Base-by-base conservation (phyloP, 2,888 invertebrate species). In the Epinotia ramella region DNA sequence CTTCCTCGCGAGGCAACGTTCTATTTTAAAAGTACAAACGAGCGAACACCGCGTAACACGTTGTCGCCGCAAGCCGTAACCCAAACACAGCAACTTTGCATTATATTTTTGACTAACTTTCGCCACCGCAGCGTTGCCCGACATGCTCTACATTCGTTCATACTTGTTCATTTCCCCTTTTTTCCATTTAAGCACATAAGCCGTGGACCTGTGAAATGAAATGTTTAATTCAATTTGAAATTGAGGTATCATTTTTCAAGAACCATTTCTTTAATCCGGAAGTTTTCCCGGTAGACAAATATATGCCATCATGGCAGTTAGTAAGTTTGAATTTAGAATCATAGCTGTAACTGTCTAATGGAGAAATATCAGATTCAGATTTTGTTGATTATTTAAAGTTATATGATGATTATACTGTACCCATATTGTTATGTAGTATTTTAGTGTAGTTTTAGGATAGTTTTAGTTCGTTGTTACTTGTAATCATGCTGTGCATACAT, bases 31-130 rank as follows among this genome's bases (percentile, higher is more conserved):
- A 66, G 71, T 44, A 66, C 57, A 59, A 69, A 74, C 71, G 71
- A 66, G 64, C 72, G 66, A 59, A 33, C 66, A 57, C 73, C 20
- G 56, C 60, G 40, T 75, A 62, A 76, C 65, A 59, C 53, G 49
- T 60, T 65, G 60, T 71, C 65, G 59, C 56, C 62, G 56, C 73
- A 69, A 64, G 20, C 56, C 74, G 56, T 57, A 68, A 57, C 68
- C 68, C 57, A 49, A 65, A 69, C 56, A 64, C 57, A 62, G 60
- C 60, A 70, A 59, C 69, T 74, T 70, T 59, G 62, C 66, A 71
- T 75, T 66, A 62, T 72, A 72, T 72, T 72, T 76, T 71, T 28
- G 62, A 57, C 56, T 76, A 76, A 72, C 66, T 72, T 72, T 74
- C 16, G 64, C 74, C 24, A 68, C 73, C 73, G 68, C 68, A 63